phyloP scores from a whole-genome alignment of 2,113 vertebrate genomes.

The Odocoileus hemionus region DNA sequence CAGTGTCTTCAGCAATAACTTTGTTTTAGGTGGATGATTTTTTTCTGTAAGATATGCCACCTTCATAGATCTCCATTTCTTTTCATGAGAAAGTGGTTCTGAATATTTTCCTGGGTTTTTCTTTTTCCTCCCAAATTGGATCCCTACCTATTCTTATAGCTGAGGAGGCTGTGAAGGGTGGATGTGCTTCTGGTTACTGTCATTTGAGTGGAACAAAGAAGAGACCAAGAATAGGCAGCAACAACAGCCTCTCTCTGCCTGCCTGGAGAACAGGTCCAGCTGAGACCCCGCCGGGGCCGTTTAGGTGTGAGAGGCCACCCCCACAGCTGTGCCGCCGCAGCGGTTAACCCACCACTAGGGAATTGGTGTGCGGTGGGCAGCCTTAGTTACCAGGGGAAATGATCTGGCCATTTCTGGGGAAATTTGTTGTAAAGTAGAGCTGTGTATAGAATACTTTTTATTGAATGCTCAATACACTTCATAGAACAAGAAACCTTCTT shows the following conservation, averaged over 20 bases:
- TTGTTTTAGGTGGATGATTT: neutral
- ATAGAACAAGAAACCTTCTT: conserved; percentile 46
- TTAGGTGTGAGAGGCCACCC: neutral
- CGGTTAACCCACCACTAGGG: conserved; percentile 61
- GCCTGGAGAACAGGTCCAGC: conserved; percentile 3
- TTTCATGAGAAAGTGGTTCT: neutral
- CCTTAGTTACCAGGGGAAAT: conserved; percentile 67
- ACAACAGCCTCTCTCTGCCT: neutral
- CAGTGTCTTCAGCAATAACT: neutral
- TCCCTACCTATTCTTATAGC: neutral
- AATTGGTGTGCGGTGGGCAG: conserved; percentile 60
- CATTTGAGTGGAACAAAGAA: conserved; percentile 8
- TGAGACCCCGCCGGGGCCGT: neutral
- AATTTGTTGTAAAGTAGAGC: conserved; percentile 57
- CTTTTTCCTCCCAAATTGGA: neutral
- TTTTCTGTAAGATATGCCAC: neutral
- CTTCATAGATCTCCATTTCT: neutral
- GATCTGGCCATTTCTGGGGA: conserved; percentile 59
- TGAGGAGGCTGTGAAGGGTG: neutral
- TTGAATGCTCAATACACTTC: conserved; percentile 34
- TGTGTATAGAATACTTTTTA: conserved; percentile 29
- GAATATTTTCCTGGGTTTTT: neutral
- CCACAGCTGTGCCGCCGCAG: conserved; percentile 62
- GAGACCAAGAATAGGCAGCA: neutral
- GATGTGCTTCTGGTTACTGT: neutral